Evolutionary conservation across 2,797 vertebrate species (phyloP).

Genomic region (Pseudotriccus pelzelni): DNA sequence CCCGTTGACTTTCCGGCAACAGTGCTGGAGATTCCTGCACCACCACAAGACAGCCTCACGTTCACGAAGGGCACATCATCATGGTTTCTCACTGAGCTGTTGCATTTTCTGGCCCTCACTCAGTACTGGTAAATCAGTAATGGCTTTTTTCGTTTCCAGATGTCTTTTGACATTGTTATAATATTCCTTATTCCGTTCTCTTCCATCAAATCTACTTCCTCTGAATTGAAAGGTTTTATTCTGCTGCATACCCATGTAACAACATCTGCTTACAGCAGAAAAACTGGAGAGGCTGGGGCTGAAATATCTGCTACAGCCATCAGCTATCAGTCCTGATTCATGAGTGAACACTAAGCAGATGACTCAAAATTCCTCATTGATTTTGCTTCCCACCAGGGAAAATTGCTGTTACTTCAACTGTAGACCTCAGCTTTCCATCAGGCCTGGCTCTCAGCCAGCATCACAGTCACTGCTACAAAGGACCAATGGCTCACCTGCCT

Average conservation of each 20-base stretch:
- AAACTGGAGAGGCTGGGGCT: background rate
- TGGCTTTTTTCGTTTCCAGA: background rate
- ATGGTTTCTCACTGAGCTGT: background rate
- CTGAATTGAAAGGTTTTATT: background rate
- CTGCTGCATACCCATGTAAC: background rate
- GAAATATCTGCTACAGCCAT: background rate
- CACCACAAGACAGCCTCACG: background rate
- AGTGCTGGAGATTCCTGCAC: background rate
- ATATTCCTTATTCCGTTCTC: background rate
- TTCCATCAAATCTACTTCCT: background rate
- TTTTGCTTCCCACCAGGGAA: background rate
- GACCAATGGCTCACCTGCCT: fast-evolving
- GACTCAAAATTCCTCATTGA: background rate
- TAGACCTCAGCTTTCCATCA: background rate
- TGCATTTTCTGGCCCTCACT: background rate
- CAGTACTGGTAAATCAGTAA: background rate
- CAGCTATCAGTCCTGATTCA: background rate
- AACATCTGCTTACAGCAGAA: background rate
- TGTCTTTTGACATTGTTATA: background rate
- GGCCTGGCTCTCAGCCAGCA: background rate
- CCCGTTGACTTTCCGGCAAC: background rate
- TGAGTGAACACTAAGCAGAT: fast-evolving
- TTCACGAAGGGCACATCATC: background rate
- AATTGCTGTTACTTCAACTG: background rate
- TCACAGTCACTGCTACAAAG: fast-evolving